Percentiles rank a stretch among this genome's conserved stretches.
These are phyloP conservation scores for Corticium candelabrum DNA, from an alignment of 37 sponge, comb jelly and placozoan genomes.

Conservation along the genomic window DNA sequence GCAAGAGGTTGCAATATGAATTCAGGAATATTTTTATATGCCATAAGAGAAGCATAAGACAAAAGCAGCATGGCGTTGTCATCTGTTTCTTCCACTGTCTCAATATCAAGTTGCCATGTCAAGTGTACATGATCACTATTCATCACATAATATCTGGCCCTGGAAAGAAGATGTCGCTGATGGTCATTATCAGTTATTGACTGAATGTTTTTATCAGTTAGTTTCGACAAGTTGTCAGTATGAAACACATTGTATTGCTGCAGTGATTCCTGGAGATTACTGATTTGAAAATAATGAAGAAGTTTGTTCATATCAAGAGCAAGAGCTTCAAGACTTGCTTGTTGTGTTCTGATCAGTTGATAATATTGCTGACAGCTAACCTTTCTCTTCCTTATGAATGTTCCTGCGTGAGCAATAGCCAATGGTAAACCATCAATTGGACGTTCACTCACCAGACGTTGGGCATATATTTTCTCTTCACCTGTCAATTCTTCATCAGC, in stretches of 20 bases:
- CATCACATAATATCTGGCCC: background rate
- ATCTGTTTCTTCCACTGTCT: background rate
- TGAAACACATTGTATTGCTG: background rate
- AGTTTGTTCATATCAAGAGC: background rate
- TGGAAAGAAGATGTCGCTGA: background rate
- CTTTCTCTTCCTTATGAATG: background rate
- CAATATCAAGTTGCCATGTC: background rate
- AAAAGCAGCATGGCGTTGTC: background rate
- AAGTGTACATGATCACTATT: background rate
- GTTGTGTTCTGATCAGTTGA: background rate
- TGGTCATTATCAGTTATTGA: background rate
- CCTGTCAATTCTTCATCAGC: background rate
- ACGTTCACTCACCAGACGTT: background rate
- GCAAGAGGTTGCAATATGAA: background rate
- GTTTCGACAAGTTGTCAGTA: background rate
- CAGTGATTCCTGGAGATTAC: background rate
- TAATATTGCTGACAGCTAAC: background rate
- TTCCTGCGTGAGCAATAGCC: background rate
- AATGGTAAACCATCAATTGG: background rate
- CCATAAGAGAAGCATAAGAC: background rate
- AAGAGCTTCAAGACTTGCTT: background rate
- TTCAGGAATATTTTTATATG: background rate
- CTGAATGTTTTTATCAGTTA: background rate
- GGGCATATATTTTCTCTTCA: background rate
- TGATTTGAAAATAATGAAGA: background rate